Evolutionary conservation across 2,888 invertebrate species (phyloP).

Genomic region (Volucella inanis): DNA sequence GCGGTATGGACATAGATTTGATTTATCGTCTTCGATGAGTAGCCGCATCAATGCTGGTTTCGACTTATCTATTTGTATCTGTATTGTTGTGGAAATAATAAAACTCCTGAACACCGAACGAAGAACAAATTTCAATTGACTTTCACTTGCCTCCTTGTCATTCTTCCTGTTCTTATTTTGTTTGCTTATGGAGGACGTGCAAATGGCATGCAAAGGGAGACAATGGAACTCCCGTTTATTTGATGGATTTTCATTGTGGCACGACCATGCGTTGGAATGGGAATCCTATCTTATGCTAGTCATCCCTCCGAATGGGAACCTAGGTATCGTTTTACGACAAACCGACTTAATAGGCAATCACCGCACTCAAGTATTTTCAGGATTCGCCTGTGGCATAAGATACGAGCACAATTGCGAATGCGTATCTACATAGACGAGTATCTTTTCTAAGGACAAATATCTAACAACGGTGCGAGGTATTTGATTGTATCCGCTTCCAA

Average conservation of each 20-base stretch:
- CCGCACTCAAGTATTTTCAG: slow-evolving; percentile 63
- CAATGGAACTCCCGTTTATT: slow-evolving; percentile 35
- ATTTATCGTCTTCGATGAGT: slow-evolving; percentile 46
- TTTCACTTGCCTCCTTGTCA: slow-evolving; percentile 9
- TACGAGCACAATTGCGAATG: too few relatives aligned
- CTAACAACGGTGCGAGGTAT: slow-evolving; percentile 26
- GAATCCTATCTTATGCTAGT: slow-evolving; percentile 8
- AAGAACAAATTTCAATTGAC: slow-evolving; percentile 55
- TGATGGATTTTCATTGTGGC: slow-evolving; percentile 54
- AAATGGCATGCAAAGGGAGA: slow-evolving; percentile 39
- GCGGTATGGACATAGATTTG: slow-evolving; percentile 26
- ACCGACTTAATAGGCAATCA: slow-evolving; percentile 71
- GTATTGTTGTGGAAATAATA: slow-evolving; percentile 10
- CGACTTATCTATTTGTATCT: slow-evolving; percentile 46
- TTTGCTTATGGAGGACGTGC: slow-evolving; percentile 3
- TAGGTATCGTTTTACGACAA: slow-evolving; percentile 66
- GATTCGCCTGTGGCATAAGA: slow-evolving; percentile 54
- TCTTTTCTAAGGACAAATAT: slow-evolving; percentile 40
- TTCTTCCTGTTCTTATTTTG: neutral
- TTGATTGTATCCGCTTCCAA: slow-evolving; percentile 43
- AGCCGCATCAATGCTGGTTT: slow-evolving; percentile 2
- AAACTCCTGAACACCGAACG: slow-evolving; percentile 24
- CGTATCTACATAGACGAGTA: too few relatives aligned
- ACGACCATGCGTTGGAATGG: neutral
- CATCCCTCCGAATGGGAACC: slow-evolving; percentile 37